Evolutionary conservation across 2,113 vertebrate species (phyloP).

Genomic region (Verasper variegatus): DNA sequence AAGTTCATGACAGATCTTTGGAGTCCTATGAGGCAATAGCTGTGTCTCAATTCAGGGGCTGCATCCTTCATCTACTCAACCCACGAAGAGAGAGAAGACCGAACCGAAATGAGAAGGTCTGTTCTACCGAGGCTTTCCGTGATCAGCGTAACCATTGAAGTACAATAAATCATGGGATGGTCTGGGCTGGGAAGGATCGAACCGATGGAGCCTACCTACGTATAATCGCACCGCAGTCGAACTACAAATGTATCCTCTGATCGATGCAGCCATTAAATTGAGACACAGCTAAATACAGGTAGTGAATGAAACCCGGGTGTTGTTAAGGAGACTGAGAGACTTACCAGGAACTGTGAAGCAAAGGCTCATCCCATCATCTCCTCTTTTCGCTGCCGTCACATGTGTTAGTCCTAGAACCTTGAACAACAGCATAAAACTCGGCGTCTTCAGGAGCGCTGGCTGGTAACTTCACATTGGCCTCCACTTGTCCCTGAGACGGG

Average conservation of each 20-base stretch:
- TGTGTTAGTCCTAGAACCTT: conserved; percentile 85
- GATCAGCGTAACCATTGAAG: too few species aligned
- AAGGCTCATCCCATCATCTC: conserved; percentile 72
- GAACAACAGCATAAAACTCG: conserved; percentile 87
- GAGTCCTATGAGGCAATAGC: background rate
- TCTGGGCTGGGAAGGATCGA: too few species aligned
- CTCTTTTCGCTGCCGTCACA: conserved; percentile 77
- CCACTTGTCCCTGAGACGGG: conserved; percentile 83
- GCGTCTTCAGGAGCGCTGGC: conserved; percentile 77
- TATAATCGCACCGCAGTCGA: too few species aligned
- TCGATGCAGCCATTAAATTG: too few species aligned
- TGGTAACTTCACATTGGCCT: conserved; percentile 77
- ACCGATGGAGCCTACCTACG: too few species aligned
- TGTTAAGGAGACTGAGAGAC: background rate
- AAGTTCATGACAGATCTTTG: background rate
- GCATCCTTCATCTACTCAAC: too few species aligned
- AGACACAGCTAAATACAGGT: background rate
- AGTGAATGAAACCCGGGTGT: background rate
- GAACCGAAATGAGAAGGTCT: too few species aligned
- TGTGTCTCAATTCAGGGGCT: too few species aligned
- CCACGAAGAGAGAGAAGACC: too few species aligned
- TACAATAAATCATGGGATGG: too few species aligned
- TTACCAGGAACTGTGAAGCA: conserved; percentile 85
- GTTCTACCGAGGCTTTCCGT: too few species aligned
- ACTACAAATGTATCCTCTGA: too few species aligned